phyloP scores from a whole-genome alignment of 2,797 vertebrate genomes.

The Tragopan temminckii region DNA sequence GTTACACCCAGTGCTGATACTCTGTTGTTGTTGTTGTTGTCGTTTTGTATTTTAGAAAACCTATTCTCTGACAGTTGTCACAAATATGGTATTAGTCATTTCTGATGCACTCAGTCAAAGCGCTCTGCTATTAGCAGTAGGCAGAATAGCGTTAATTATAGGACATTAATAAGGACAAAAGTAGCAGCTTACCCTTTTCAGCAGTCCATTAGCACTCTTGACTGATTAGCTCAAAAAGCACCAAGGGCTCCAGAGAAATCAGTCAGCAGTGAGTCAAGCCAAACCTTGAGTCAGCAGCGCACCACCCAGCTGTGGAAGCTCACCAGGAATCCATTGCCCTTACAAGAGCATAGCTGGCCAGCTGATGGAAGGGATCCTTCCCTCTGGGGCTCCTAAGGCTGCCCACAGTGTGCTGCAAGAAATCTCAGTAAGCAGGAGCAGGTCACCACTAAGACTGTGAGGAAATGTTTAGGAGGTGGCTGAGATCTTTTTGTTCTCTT shows the following conservation, averaged over 20 bases:
- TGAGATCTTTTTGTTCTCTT: neutral
- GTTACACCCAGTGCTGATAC: neutral
- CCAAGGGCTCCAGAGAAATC: slow-evolving; percentile 24
- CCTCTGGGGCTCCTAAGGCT: neutral
- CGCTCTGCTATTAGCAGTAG: neutral
- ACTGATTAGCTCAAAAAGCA: slow-evolving; percentile 31
- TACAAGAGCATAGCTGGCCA: neutral
- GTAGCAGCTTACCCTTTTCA: slow-evolving; percentile 24
- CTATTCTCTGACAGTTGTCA: neutral
- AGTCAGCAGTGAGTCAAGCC: neutral
- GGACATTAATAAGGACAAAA: slow-evolving; percentile 9
- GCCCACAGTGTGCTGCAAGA: neutral
- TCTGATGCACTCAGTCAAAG: neutral
- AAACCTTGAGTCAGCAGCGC: neutral
- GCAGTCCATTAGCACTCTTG: slow-evolving; percentile 37
- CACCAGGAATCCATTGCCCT: neutral
- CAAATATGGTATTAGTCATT: rapidly evolving
- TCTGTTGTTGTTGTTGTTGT: neutral
- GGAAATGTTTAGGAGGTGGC: neutral
- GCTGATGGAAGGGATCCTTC: neutral
- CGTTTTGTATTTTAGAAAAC: neutral
- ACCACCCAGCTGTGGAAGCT: neutral
- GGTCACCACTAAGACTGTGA: neutral
- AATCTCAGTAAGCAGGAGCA: neutral
- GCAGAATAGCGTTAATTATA: neutral